phyloP scores from a whole-genome alignment of 2,888 invertebrate genomes.

The Protonemura montana region DNA sequence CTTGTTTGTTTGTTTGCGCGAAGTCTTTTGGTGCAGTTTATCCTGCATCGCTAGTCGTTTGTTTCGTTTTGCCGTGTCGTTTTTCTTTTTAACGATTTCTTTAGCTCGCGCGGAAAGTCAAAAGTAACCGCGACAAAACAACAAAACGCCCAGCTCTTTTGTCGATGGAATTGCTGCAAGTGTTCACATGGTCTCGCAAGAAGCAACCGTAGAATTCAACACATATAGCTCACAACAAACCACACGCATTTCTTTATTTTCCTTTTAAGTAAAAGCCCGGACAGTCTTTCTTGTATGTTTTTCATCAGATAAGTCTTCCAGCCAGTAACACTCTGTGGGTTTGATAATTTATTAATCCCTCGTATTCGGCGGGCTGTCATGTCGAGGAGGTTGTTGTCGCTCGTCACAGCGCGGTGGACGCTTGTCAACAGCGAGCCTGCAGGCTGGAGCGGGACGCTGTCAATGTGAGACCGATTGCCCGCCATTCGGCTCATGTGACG shows the following conservation, averaged over 20 bases:
- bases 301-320: not conserved
- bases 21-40: not conserved
- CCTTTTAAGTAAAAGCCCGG: not conserved
- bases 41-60: not conserved
- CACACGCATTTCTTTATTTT: not conserved
- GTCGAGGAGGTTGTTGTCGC: not conserved
- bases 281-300: not conserved
- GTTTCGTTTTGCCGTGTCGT: not conserved
- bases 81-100: not conserved
- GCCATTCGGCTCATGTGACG: not conserved
- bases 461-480: not conserved
- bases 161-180: not conserved
- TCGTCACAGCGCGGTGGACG: not conserved
- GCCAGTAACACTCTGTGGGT: not conserved
- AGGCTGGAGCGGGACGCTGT: not conserved
- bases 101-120: not conserved
- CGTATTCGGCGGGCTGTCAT: not conserved
- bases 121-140: not conserved
- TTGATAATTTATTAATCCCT: slow-evolving; percentile 3
- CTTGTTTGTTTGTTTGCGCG: too few relatives aligned
- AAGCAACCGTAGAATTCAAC: not conserved
- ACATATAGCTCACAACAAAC: not conserved
- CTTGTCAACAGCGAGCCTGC: slow-evolving; percentile 12
- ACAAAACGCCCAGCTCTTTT: not conserved
- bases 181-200: not conserved